Base-by-base conservation (phyloP, 2,797 vertebrate genomes). In the Anguilla anguilla region DNA sequence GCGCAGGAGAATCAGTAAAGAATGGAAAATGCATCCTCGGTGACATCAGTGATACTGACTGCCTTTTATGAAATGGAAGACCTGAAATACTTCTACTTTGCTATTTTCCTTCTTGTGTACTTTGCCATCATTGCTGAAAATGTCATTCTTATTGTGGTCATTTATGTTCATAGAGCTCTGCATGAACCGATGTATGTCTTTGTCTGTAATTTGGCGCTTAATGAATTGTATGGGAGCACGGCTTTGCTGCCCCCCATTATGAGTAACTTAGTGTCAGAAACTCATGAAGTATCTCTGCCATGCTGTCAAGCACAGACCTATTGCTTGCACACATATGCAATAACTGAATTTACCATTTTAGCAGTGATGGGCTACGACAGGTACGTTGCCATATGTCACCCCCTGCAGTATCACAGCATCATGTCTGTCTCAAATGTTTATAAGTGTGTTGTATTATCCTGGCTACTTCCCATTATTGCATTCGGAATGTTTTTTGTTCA, bases 331-430 rank as follows among this genome's bases (percentile, higher is more conserved):
- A 91, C 91, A 1, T 93, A 85, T 83, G 86, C 61, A 53, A 85
- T 88, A 15, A 87, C 82, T 69, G 91, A 92, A 61, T 88, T 92
- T 69, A 91, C 86, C 13, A 91, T 90, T 84, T 55, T 92, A 61
- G 90, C 92, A 57, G 61, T 91, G 17, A 92, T 92, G 90, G 74
- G 90, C 49, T 92, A 92, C 61, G 92, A 92, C 84, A 86, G 92
- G 31, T 92, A 91, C 67, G 72, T 91, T 22, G 91, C 92, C 10
- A 89, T 93, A 49, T 93, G 92, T 64, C 85, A 87, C 22, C 92
- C 92, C 0, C 87, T 93, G 39, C 87, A 88, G 2, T 92, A 93
- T 64, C 88, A 90, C 64, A 87, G 22, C 17, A 88, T 88, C 17
- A 93, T 93, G 90, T 89, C 91, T 2, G 15, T 61, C 11, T 49